phyloP scores from a whole-genome alignment of 2,888 invertebrate genomes.

The Cephus pulcher region DNA sequence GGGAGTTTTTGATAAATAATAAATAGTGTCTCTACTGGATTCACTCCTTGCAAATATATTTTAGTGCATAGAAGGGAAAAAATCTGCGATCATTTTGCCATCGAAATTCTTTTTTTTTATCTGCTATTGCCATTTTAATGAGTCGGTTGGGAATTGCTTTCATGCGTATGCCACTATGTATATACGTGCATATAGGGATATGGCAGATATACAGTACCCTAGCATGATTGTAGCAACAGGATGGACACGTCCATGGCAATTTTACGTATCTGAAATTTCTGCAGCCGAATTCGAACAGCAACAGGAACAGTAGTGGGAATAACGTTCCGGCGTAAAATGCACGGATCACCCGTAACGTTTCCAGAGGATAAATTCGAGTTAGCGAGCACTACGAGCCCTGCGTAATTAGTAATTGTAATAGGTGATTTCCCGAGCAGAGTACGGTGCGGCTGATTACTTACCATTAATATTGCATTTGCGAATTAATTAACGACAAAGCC shows the following conservation, averaged over 20 bases:
- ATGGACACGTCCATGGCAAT: not conserved
- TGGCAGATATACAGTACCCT: not conserved
- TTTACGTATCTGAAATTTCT: not conserved
- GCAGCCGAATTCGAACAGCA: not conserved
- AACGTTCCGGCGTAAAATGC: not conserved
- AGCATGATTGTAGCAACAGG: not conserved
- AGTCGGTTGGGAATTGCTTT: not conserved
- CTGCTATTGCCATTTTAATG: not conserved
- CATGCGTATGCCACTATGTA: not conserved
- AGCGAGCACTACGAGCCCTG: slow-evolving; percentile 17
- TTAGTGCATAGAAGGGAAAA: not conserved
- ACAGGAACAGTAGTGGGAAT: not conserved
- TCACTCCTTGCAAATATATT: not conserved
- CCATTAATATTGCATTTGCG: slow-evolving; percentile 61
- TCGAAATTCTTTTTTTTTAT: not conserved
- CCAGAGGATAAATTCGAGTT: slow-evolving; percentile 10
- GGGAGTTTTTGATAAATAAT: not conserved
- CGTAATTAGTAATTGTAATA: slow-evolving; percentile 61
- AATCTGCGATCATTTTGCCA: not conserved
- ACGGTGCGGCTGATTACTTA: slow-evolving; percentile 56
- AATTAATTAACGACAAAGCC: slow-evolving; percentile 62
- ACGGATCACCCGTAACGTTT: not conserved
- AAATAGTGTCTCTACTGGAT: not conserved
- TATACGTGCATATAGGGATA: not conserved
- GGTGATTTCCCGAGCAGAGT: slow-evolving; percentile 33